Conservation (phyloP, 1,140 invertebrate genomes). For the Scaptodrosophila lebanonensis region DNA sequence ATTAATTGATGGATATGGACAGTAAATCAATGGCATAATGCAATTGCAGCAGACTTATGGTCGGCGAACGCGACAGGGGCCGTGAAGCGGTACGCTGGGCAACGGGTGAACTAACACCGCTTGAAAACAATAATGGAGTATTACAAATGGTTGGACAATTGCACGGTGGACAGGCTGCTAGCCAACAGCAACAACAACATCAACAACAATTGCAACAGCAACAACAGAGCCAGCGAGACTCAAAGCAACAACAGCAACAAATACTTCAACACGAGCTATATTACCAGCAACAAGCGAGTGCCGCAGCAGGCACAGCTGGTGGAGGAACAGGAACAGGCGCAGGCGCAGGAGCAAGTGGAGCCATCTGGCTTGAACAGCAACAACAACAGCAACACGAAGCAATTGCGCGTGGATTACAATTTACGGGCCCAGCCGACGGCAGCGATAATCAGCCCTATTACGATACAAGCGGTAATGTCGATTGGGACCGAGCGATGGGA, state of each 20-base stretch:
- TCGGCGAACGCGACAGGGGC: constrained; percentile 81
- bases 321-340: constrained; percentile 23
- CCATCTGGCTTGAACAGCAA: constrained; percentile 21
- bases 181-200: constrained; percentile 74
- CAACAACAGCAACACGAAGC: constrained; percentile 70
- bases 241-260: constrained; percentile 38
- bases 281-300: constrained; percentile 17
- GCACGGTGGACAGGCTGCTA: constrained; percentile 77
- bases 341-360: constrained; percentile 31
- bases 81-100: constrained; percentile 83
- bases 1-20: no score
- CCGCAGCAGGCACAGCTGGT: background rate
- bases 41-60: constrained; percentile 77
- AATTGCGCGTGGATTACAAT: constrained; percentile 59
- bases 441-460: constrained; percentile 76
- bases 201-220: constrained; percentile 46
- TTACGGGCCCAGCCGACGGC: constrained; percentile 60
- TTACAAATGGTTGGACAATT: constrained; percentile 77
- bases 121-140: constrained; percentile 78
- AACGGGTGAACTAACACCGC: constrained; percentile 80
- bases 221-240: constrained; percentile 42
- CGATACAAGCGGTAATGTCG: constrained; percentile 76
- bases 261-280: constrained; percentile 36
- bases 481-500: constrained; percentile 76
- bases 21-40: no score